Evolutionary conservation across 2,797 vertebrate species (phyloP).

Genomic region (Rhinichthys osculus): DNA sequence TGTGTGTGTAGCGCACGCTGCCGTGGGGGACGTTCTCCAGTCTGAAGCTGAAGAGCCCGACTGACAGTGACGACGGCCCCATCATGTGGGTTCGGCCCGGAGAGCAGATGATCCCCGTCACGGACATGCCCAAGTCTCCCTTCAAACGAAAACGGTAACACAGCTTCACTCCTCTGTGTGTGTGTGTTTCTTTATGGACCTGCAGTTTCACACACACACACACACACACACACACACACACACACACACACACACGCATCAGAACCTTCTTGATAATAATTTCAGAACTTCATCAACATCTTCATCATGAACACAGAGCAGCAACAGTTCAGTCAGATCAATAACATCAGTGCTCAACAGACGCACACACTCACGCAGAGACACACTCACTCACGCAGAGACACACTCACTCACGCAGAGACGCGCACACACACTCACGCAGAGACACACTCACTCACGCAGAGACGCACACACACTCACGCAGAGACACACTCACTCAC

Average conservation of each 20-base stretch:
- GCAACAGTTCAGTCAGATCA: not conserved
- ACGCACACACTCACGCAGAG: not conserved
- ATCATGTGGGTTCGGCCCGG: constrained; percentile 99
- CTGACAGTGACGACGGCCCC: constrained; percentile 95
- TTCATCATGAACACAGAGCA: not conserved
- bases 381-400: no score
- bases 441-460: not conserved
- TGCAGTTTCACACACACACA: not conserved
- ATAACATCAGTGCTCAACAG: not conserved
- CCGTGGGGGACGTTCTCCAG: constrained; percentile 96
- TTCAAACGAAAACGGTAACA: constrained; percentile 96
- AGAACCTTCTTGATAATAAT: not conserved
- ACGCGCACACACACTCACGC: not conserved
- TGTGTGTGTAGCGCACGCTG: constrained; percentile 86
- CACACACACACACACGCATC: not conserved
- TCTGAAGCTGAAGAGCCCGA: constrained; percentile 88
- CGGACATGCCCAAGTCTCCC: constrained; percentile 99
- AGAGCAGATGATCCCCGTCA: constrained; percentile 98
- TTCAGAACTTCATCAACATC: not conserved
- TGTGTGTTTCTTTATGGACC: not conserved
- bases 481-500: no score
- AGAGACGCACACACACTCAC: not conserved
- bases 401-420: no score
- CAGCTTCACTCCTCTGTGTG: not conserved
- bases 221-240: not conserved